Conservation (phyloP, 2,888 invertebrate species). For the Nemoura dubitans region DNA sequence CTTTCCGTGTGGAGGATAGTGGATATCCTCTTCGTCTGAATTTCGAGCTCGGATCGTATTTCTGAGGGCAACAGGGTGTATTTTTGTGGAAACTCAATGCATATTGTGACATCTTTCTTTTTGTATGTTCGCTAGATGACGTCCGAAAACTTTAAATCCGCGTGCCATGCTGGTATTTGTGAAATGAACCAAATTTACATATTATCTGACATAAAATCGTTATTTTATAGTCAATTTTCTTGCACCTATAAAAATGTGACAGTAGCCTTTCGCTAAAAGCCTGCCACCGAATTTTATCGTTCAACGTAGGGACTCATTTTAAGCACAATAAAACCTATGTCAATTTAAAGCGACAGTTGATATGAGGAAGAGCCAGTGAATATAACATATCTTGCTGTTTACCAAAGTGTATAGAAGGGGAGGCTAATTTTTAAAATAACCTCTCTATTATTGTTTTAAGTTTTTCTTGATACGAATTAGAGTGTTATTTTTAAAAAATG, state of each 20-base stretch:
- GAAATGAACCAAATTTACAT: not conserved
- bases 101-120: not conserved
- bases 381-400: too few species aligned
- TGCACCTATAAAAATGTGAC: not conserved
- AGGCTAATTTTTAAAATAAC: not conserved
- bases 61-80: not conserved
- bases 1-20: not conserved
- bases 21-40: too few species aligned
- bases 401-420: too few species aligned
- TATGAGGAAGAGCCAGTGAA: not conserved
- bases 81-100: too few species aligned
- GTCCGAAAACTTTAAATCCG: not conserved
- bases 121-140: not conserved
- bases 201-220: not conserved
- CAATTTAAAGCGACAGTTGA: not conserved
- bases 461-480: not conserved
- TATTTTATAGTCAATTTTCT: not conserved
- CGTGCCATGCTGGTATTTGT: not conserved
- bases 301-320: not conserved
- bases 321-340: not conserved
- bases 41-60: not conserved
- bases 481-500: slow-evolving; percentile 34
- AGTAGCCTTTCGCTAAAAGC: not conserved
- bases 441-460: slow-evolving; percentile 9
- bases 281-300: not conserved